Base-by-base conservation (phyloP, 2,888 invertebrate species). In the Gymnosoma rotundatum region DNA sequence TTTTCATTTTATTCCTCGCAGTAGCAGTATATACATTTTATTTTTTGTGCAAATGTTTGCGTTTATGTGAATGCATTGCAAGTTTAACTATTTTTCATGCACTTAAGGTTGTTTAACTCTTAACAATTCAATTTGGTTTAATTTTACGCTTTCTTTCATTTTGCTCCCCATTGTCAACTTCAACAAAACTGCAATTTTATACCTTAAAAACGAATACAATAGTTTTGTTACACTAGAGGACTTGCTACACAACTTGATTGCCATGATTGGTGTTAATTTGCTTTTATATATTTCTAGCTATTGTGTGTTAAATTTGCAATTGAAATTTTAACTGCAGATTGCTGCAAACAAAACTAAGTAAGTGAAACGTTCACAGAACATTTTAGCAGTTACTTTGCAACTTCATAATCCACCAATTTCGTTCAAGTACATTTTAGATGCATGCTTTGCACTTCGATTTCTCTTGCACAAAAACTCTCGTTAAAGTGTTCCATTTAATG, bases 11-110 rank as follows among this genome's bases (percentile, higher is more conserved):
- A 21, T 58, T 12, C 4, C 9, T 10, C 32, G 7, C 4, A 32
- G 36, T 21, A n/a, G 3, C 16, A 16, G 14, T 0, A 32, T 9
- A 52, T 21, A 10, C n/a, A n/a, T 9, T 52, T 52, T 25, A 38
- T 63, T 21, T 6, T 25, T 36, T 14, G 10, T 56, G 7, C 20
- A 58, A 48, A 48, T 66, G 36, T 56, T 20, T 0, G 16, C 42
- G 32, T 69, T 20, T 63, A 12, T 21, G 36, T 52, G 16, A 25
- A 45, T 45, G 9, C 10, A 38, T 16, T 60, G 61, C n/a, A 60
- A 61, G 45, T 79, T 74, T 12, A 75, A 83, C 56, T 75, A 66
- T 75, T 83, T 64, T 72, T 75, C 75, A 75, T 75, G 69, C 64
- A 52, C 74, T 83, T 61, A 74, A 66, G 78, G 64, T 79, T 70